phyloP scores from a whole-genome alignment of 2,888 invertebrate genomes.

The Pandemis heparana region DNA sequence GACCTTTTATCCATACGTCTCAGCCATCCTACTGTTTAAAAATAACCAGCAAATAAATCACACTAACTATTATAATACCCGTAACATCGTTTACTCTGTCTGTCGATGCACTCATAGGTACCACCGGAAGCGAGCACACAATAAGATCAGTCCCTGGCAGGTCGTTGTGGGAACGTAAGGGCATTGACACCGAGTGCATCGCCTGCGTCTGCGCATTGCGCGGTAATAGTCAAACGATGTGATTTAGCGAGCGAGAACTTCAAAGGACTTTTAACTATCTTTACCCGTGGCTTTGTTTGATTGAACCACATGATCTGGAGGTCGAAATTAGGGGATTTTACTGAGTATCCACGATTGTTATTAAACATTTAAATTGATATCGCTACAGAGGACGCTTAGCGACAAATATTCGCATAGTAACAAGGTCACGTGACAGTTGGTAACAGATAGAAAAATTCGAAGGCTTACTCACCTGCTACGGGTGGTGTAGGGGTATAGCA shows the following conservation, averaged over 20 bases:
- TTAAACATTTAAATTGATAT: too few relatives aligned
- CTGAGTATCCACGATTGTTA: too few relatives aligned
- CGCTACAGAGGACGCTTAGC: too few relatives aligned
- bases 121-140: slow-evolving; percentile 34
- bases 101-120: slow-evolving; percentile 2
- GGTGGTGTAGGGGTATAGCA: too few relatives aligned
- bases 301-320: too few relatives aligned
- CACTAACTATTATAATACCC: background rate
- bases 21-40: background rate
- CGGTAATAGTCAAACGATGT: slow-evolving; percentile 56
- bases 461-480: too few relatives aligned
- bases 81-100: background rate
- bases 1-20: background rate
- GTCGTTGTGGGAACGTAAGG: slow-evolving; percentile 53
- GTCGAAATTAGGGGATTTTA: too few relatives aligned
- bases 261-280: too few relatives aligned
- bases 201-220: slow-evolving; percentile 72
- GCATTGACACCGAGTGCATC: slow-evolving; percentile 70
- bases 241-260: slow-evolving; percentile 1
- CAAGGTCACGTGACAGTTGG: too few relatives aligned
- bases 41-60: background rate
- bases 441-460: too few relatives aligned
- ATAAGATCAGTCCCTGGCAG: slow-evolving; percentile 41
- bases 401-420: too few relatives aligned
- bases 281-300: too few relatives aligned